Base-by-base conservation (phyloP, 2,113 vertebrate species). In the Corydoras maculifer region DNA sequence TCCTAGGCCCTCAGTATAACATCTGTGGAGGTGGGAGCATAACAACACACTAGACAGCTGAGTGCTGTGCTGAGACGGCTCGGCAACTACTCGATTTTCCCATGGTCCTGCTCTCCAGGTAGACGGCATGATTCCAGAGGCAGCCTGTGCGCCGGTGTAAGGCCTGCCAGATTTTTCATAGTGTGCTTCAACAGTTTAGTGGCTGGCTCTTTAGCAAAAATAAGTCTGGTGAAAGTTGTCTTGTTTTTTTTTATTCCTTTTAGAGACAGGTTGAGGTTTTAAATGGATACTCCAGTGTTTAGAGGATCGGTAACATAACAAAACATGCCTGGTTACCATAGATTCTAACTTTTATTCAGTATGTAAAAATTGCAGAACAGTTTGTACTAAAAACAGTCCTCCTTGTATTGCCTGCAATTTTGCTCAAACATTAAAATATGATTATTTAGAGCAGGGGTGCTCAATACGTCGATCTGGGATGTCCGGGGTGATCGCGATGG, bases 11-110 rank as follows among this genome's bases (percentile, higher is more conserved):
- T 75, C 64, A 80, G 55, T 74, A 65, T 70, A 78, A 83, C 82
- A 80, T 83, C 77, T 86, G 80, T 66, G 13, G 65, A 76, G 70
- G 78, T 68, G 73, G 79, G 67, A 75, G 62, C 68, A 32, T 43
- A 43, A 43, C 35, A 8, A 43, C 35, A 43, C 35, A 43, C 35
- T 43, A 43, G 35, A 43, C 35, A 43, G 35, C 35, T 43, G 35
- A 43, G 35, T 43, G 35, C 35, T 43, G 35, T 43, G 35, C 11
- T 51, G 35, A 62, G 73, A 75, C 67, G 18, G 51, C 79, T 66
- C 75, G 66, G 77, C 81, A 75, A 68, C 13, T 43, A 66, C 72
- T 73, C 70, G 78, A 83, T 71, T 78, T 81, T 82, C 81, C 78
- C 76, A 82, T 73, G 65, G 66, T 77, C 74, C 70, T 60, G 55